Percentiles rank a stretch among this genome's conserved stretches.
These are phyloP conservation scores for Clivina fossor DNA, from an alignment of 2,888 invertebrate species.

Conservation along the genomic window DNA sequence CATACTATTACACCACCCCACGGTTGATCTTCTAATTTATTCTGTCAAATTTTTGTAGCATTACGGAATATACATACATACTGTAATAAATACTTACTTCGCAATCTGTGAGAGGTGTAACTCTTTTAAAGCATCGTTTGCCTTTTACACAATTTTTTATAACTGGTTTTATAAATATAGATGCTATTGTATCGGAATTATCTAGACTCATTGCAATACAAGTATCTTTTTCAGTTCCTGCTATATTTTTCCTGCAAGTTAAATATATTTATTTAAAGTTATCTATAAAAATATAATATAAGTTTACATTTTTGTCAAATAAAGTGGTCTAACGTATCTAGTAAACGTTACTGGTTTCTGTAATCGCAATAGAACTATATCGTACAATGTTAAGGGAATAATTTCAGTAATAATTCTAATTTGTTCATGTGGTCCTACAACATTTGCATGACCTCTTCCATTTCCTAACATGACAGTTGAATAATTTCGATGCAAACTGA, in stretches of 20 bases:
- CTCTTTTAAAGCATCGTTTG: slow-evolving; percentile 59
- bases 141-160: slow-evolving; percentile 56
- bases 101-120: slow-evolving; percentile 50
- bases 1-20: slow-evolving; percentile 75
- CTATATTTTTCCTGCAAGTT: slow-evolving; percentile 49
- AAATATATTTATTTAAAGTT: slow-evolving; percentile 39
- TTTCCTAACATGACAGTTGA: slow-evolving; percentile 69
- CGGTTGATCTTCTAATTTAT: slow-evolving; percentile 38
- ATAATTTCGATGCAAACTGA: slow-evolving; percentile 60
- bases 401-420: slow-evolving; percentile 63
- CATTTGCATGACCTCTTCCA: slow-evolving; percentile 59
- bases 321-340: slow-evolving; percentile 67
- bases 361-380: slow-evolving; percentile 66
- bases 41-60: slow-evolving; percentile 6
- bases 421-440: slow-evolving; percentile 71
- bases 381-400: slow-evolving; percentile 59
- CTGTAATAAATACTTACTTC: slow-evolving; percentile 46
- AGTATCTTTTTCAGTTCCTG: slow-evolving; percentile 49
- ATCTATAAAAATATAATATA: neutral
- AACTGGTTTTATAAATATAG: slow-evolving; percentile 56
- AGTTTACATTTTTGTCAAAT: slow-evolving; percentile 51
- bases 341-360: slow-evolving; percentile 61
- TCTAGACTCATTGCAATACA: slow-evolving; percentile 67
- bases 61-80: neutral
- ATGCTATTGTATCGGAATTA: slow-evolving; percentile 56